Evolutionary conservation across 2,113 vertebrate species (phyloP).

Genomic region (Camarhynchus parvulus): DNA sequence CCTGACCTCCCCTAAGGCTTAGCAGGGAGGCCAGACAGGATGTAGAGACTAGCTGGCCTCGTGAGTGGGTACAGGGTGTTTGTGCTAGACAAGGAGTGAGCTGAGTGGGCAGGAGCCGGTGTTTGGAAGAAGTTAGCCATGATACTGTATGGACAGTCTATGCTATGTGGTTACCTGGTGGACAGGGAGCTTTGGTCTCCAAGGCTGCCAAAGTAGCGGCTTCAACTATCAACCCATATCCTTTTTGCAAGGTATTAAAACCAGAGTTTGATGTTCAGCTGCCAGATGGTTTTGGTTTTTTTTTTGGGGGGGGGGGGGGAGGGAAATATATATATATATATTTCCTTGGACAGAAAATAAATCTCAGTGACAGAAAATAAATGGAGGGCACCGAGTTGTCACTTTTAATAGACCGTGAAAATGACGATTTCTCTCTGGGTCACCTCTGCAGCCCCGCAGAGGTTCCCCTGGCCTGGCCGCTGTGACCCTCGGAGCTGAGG

Average conservation of each 20-base stretch:
- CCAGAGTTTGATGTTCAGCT: not conserved
- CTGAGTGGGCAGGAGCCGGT: not conserved
- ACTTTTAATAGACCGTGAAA: conserved; percentile 25
- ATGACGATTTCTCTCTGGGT: not conserved
- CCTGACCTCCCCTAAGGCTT: not conserved
- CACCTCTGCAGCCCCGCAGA: not conserved
- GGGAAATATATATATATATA: not conserved
- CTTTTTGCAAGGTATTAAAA: not conserved
- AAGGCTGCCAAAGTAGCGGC: not conserved
- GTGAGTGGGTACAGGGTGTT: not conserved
- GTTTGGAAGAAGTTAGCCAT: not conserved
- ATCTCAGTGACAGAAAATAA: conserved; percentile 36
- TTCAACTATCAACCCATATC: not conserved
- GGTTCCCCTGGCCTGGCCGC: not conserved
- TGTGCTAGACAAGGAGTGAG: not conserved
- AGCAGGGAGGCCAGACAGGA: not conserved
- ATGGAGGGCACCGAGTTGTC: not conserved
- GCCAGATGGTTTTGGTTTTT: not conserved
- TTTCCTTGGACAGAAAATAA: conserved; percentile 24
- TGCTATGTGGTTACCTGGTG: too few species aligned
- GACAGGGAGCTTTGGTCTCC: not conserved
- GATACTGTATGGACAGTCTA: rapidly evolving
- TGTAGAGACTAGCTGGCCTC: not conserved
- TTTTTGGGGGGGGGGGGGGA: rapidly evolving
- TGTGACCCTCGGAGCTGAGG: not conserved